Percentiles rank a stretch among this genome's conserved stretches.
phyloP scores from a whole-genome alignment of 2,888 invertebrate species.

The Phrixothrix hirtus region DNA sequence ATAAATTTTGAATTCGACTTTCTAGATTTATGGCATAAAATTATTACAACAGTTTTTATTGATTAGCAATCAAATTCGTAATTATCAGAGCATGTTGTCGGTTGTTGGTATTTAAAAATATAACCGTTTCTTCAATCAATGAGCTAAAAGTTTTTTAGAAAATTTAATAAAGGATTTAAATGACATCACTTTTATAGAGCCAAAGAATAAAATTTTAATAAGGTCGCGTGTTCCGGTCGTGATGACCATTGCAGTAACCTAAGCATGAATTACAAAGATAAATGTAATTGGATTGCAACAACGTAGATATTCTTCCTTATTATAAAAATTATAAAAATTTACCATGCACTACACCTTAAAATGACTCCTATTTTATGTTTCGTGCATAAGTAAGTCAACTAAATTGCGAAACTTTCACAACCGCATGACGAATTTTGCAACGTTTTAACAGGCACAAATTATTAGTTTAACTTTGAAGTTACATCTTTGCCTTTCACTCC shows the following conservation, averaged over 20 bases:
- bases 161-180: too few relatives aligned
- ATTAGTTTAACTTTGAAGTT: not conserved
- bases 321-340: conserved; percentile 8
- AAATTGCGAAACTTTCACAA: conserved; percentile 7
- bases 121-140: too few relatives aligned
- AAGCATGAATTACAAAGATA: conserved; percentile 28
- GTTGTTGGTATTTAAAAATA: not conserved
- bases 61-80: not conserved
- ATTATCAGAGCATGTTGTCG: not conserved
- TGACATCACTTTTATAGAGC: too few relatives aligned
- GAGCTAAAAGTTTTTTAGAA: too few relatives aligned
- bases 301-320: conserved; percentile 8
- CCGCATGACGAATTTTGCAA: not conserved
- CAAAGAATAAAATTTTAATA: too few relatives aligned
- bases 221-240: conserved; percentile 39
- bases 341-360: not conserved
- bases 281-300: conserved; percentile 10
- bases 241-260: conserved; percentile 26
- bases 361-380: conserved; percentile 3
- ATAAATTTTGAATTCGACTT: too few relatives aligned
- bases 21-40: not conserved
- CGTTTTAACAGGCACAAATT: not conserved
- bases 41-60: not conserved
- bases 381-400: conserved; percentile 7
- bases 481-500: conserved; percentile 19